Base-by-base conservation (phyloP, 2,888 invertebrate species). In the Campopleginae sp. region DNA sequence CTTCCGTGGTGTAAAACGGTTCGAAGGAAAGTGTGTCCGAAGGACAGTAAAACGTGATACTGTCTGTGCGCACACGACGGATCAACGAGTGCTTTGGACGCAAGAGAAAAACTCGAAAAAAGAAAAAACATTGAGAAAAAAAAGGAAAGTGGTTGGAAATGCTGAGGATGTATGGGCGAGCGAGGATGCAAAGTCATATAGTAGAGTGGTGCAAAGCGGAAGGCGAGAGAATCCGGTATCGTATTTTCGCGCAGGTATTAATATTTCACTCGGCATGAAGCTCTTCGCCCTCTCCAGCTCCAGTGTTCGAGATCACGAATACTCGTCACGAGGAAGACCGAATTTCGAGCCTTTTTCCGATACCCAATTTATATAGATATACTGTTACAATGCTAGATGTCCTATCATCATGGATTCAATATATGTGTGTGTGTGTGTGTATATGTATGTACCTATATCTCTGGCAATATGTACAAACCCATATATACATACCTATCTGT, bases 181-280 rank as follows among this genome's bases (percentile, higher is more conserved):
- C 33, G 46, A 72, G 66, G 68, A 78, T 63, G 44, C 48, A 33
- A 54, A 63, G 33, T 63, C 51, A 46, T 19, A 46, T 31, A 46
- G 65, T 58, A 38, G 63, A 75, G 75, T n/a, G 63, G 48, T 46
- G 74, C 48, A 74, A 71, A 23, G 63, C 61, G 66, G 17, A 65
- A 78, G 54, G 58, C 48, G 84, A 75, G 84, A 86, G 48, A 77
- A 85, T 80, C 83, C 80, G 88, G 88, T 90, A 91, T 92, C 91
- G 90, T 90, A 91, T 92, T 91, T 91, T 90, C 90, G 54, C 88
- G 89, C 87, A 88, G 89, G 89, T 90, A 90, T 92, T 91, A 92
- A 92, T 92, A 92, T 90, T 92, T 91, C 87, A 92, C 88, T 83
- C 61, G 77, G 79, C 78, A 42, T 54, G 66, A 70, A 71, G 79